Evolutionary conservation across 1,140 invertebrate genomes (phyloP).

Genomic region (Battus philenor): DNA sequence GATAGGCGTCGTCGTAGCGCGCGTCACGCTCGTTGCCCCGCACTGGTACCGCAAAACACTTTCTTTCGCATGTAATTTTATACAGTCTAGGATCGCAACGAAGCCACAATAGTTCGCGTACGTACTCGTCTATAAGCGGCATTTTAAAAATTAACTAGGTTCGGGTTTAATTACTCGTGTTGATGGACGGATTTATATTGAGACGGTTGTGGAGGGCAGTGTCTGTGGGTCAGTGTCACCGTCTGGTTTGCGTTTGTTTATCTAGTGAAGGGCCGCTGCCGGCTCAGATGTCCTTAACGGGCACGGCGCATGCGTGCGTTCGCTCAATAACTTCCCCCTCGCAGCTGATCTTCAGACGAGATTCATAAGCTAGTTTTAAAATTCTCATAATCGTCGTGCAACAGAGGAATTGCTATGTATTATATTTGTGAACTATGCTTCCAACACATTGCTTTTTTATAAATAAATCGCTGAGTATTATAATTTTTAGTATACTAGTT

Average conservation of each 20-base stretch:
- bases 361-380: conserved; percentile 6
- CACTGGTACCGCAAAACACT: conserved; percentile 44
- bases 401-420: no score
- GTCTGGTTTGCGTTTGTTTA: conserved; percentile 51
- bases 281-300: conserved; percentile 30
- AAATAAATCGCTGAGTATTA: no score
- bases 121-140: neutral
- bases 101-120: conserved; percentile 7
- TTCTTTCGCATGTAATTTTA: conserved; percentile 60
- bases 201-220: conserved; percentile 1
- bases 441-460: no score
- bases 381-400: no score
- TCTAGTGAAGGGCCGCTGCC: conserved; percentile 46
- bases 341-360: conserved; percentile 49
- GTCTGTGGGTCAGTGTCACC: conserved; percentile 44
- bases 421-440: no score
- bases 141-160: conserved; percentile 1
- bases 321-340: conserved; percentile 59
- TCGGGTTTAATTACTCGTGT: neutral
- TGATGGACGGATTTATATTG: conserved; percentile 16
- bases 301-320: conserved; percentile 51
- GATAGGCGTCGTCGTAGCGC: conserved; percentile 31
- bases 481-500: no score
- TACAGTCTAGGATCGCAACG: conserved; percentile 18
- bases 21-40: conserved; percentile 50